phyloP scores from a whole-genome alignment of 2,888 invertebrate genomes.

The Ophion obscuratus region DNA sequence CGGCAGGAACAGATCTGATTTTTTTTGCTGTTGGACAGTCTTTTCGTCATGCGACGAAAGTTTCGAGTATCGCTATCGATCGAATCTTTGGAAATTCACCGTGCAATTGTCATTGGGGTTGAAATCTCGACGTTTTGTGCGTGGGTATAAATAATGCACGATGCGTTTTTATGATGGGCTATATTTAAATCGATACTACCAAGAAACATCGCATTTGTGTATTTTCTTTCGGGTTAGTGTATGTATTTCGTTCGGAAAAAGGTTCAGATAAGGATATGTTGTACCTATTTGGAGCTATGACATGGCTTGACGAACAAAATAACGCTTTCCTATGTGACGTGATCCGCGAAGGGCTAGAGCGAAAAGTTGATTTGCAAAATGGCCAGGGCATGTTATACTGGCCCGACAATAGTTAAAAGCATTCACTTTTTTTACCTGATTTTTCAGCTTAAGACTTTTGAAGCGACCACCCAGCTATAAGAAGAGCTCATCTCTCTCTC shows the following conservation, averaged over 20 bases:
- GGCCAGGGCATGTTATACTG: conserved; percentile 18
- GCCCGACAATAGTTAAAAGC: neutral
- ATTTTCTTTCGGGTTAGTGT: neutral
- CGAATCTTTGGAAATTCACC: neutral
- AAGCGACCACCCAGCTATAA: conserved; percentile 7
- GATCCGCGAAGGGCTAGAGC: conserved; percentile 1
- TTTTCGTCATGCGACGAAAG: no score
- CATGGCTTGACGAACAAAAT: neutral
- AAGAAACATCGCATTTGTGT: no score
- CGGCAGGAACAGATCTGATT: neutral
- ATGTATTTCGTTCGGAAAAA: neutral
- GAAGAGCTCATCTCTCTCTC: conserved; percentile 14
- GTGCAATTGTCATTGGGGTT: no score
- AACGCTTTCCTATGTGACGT: neutral
- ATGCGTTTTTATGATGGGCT: no score
- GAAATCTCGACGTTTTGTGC: no score
- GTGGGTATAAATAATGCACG: no score
- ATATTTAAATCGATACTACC: neutral
- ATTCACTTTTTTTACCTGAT: conserved; percentile 37
- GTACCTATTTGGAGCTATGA: neutral
- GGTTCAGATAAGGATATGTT: neutral
- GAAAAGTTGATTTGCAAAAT: conserved; percentile 37
- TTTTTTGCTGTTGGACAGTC: neutral
- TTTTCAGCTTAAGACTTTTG: conserved; percentile 51
- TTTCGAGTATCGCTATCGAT: neutral